Evolutionary conservation across 2,888 invertebrate species (phyloP), one percentile per base, ranked within the genome.

Genomic region (Caenorhabditis auriculariae): DNA sequence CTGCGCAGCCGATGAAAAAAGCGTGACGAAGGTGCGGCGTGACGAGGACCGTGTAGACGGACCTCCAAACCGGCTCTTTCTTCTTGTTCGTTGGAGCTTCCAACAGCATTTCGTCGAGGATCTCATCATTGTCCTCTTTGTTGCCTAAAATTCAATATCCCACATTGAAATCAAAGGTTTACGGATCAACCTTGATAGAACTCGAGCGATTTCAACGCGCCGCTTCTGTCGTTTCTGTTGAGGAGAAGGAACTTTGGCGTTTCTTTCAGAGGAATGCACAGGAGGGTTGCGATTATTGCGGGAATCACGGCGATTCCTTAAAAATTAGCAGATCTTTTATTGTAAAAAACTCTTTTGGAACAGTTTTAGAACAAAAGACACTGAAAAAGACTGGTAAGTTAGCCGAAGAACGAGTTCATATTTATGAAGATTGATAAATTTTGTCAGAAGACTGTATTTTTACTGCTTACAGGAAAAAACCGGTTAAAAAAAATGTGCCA

Each of bases 161-260:
- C 4, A 38, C 17, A 19, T 24, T 21, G 15, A 6, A 9, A 9
- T 19, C 12, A 19, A 41, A 41, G 12, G 1, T 41, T 41, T n/a
- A 1, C n/a, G 21, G 9, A 17, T 21, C 44, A 17, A 53, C 72
- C 72, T 45, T 60, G 56, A 41, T 74, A 74, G 44, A 48, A 72
- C 17, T 51, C 54, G 2, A 72, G 32, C 7, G 72, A 50, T 9
- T 55, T 45, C 19, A 69, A 50, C 2, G 68, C 66, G 0, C 46
- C 60, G 17, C 54, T 24, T 24, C 56, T 29, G 32, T 73, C 53
- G 12, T 69, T 47, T 15, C 35, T 42, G 23, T 75, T 59, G 38
- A 74, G 52, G 24, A 73, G 56, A 9, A 75, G 49, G 44, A 54
- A 74, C 26, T 73, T 73, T 17, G 73, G 73, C 3, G 66, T 75